Percentiles rank a stretch among this genome's conserved stretches.
Evolutionary conservation across 2,888 invertebrate species (phyloP).

Genomic region (Platycnemis pennipes): DNA sequence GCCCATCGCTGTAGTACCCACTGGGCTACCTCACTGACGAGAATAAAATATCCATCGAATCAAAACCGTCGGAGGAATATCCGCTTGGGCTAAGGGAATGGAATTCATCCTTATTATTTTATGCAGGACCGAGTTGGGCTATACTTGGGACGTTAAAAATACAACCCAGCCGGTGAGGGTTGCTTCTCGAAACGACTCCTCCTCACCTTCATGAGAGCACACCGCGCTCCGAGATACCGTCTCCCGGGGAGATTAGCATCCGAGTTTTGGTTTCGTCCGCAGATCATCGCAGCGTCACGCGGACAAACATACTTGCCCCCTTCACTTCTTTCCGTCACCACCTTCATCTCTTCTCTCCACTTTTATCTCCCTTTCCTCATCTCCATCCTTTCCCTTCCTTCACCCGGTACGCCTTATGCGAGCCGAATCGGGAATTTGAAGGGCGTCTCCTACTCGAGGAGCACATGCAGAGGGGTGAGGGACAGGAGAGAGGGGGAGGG

Average conservation of each 20-base stretch:
- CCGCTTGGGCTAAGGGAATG: too few relatives aligned
- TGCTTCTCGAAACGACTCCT: not conserved
- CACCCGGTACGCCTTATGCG: constrained; percentile 44
- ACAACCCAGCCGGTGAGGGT: not conserved
- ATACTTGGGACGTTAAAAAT: not conserved
- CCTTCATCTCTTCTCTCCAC: not conserved
- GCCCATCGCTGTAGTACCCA: too few relatives aligned
- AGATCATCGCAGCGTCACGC: not conserved
- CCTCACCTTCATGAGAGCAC: too few relatives aligned
- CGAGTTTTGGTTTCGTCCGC: not conserved
- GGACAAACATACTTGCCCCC: not conserved
- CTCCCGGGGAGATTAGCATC: not conserved
- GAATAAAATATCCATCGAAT: too few relatives aligned
- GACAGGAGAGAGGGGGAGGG: not conserved
- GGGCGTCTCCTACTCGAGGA: constrained; percentile 38
- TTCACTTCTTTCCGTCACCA: not conserved
- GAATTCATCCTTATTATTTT: too few relatives aligned
- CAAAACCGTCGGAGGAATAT: too few relatives aligned
- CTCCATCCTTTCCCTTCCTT: constrained; percentile 31
- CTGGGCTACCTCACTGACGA: too few relatives aligned
- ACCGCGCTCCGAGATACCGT: too few relatives aligned
- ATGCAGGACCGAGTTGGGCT: not conserved
- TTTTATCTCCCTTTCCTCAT: constrained; percentile 42
- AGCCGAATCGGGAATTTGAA: constrained; percentile 65
- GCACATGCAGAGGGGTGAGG: not conserved